phyloP scores from a whole-genome alignment of 2,888 invertebrate genomes.

The Synanthedon andrenaeformis region DNA sequence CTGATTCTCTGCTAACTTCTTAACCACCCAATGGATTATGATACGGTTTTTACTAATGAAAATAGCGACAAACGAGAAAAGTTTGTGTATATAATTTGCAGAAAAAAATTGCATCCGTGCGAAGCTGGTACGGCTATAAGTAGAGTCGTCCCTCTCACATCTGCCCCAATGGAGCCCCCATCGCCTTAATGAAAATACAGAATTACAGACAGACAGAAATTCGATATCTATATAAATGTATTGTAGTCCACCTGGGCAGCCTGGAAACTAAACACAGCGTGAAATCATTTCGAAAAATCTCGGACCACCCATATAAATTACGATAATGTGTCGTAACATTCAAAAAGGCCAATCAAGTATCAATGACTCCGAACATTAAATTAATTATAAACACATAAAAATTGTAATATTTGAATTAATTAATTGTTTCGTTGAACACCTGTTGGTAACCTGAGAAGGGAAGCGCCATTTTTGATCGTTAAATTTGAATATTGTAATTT shows the following conservation, averaged over 20 bases:
- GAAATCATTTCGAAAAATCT: background rate
- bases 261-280: background rate
- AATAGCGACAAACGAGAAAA: too few species aligned
- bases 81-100: too few species aligned
- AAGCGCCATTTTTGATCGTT: slow-evolving; percentile 13
- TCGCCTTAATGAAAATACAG: background rate
- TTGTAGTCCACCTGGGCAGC: background rate
- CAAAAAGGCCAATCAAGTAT: background rate
- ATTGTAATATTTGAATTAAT: slow-evolving; percentile 15
- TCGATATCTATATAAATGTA: background rate
- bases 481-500: slow-evolving; percentile 12
- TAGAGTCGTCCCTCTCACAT: too few species aligned
- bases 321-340: background rate
- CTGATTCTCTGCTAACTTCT: too few species aligned
- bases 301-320: background rate
- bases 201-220: background rate
- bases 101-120: too few species aligned
- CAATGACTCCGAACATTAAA: slow-evolving; percentile 10
- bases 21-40: too few species aligned
- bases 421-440: slow-evolving; percentile 24
- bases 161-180: background rate
- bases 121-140: too few species aligned
- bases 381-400: slow-evolving; percentile 15
- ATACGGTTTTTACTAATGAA: too few species aligned
- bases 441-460: slow-evolving; percentile 30